phyloP scores from a whole-genome alignment of 2,797 vertebrate genomes.

The Myripristis jacobus region DNA sequence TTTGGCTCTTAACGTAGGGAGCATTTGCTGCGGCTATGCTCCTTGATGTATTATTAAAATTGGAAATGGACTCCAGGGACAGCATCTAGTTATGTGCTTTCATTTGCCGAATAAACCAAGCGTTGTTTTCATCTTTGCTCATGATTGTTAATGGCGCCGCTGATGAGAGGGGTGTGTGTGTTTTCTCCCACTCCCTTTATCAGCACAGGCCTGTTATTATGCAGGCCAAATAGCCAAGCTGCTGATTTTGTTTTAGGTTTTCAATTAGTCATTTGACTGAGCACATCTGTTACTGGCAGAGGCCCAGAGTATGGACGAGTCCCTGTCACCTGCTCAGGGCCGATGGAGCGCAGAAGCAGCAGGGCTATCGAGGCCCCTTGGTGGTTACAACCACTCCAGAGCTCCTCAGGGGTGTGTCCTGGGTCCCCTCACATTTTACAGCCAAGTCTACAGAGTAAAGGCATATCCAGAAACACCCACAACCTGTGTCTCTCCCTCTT shows the following conservation, averaged over 20 bases:
- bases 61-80: constrained; percentile 99
- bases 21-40: constrained; percentile 94
- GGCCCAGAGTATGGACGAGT: constrained; percentile 89
- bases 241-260: constrained; percentile 99
- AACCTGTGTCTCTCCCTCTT: constrained; percentile 62
- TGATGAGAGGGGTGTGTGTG: constrained; percentile 95
- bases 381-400: constrained; percentile 87
- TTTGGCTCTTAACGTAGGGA: constrained; percentile 94
- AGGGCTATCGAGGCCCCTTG: constrained; percentile 83
- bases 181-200: constrained; percentile 87
- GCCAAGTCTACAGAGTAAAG: constrained; percentile 78
- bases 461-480: constrained; percentile 75
- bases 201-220: constrained; percentile 95
- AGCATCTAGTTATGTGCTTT: constrained; percentile 99
- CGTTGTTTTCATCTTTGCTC: constrained; percentile 99
- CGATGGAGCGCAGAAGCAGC: constrained; percentile 86
- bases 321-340: constrained; percentile 91
- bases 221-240: constrained; percentile 97
- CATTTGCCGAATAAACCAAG: constrained; percentile 99
- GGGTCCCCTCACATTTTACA: constrained; percentile 81
- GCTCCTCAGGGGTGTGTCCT: constrained; percentile 89
- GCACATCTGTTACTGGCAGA: constrained; percentile 99
- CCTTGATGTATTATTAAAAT: constrained; percentile 99
- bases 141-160: constrained; percentile 99
- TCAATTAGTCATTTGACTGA: constrained; percentile 99